Evolutionary conservation across 2,888 invertebrate species (phyloP), one percentile per base, ranked within the genome.

Genomic region (Drosophila tanythrix): DNA sequence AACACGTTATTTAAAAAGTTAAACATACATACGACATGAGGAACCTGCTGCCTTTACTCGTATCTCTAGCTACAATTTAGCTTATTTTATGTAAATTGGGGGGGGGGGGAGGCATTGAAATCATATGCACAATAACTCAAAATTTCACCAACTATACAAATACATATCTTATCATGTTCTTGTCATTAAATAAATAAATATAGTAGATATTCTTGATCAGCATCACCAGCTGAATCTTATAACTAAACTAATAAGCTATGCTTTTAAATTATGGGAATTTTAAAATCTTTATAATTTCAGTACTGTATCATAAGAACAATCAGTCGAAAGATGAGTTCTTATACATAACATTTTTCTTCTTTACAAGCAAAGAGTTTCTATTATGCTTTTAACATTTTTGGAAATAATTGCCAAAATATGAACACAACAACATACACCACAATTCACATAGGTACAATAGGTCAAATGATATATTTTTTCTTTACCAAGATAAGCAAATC

Each of bases 31-130:
- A 31, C 10, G 38, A 40, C 3, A n/a, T n/a, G n/a, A n/a, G 18
- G 3, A 40, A 43, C 2, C n/a, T n/a, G n/a, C 11, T 11, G 1
- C 5, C 0, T 2, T 1, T 21, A 0, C 2, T 43, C 6, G 21
- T 11, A 21, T 21, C 5, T 43, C 5, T 2, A 21, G 43, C 40
- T n/a, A 1, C n/a, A 13, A 7, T 21, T 21, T 21, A n/a, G n/a
- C n/a, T n/a, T n/a, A n/a, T n/a, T n/a, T n/a, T n/a, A n/a, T n/a
- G n/a, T n/a, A n/a, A n/a, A n/a, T n/a, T n/a, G n/a, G n/a, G n/a
- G n/a, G n/a, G n/a, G n/a, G n/a, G n/a, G n/a, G n/a, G n/a, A n/a
- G n/a, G n/a, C n/a, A n/a, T n/a, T n/a, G n/a, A n/a, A n/a, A n/a
- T n/a, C n/a, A n/a, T n/a, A n/a, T n/a, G n/a, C n/a, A n/a, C n/a